phyloP scores from a whole-genome alignment of 92 coral and sea anemone species.

The Isaurus tuberculatus region DNA sequence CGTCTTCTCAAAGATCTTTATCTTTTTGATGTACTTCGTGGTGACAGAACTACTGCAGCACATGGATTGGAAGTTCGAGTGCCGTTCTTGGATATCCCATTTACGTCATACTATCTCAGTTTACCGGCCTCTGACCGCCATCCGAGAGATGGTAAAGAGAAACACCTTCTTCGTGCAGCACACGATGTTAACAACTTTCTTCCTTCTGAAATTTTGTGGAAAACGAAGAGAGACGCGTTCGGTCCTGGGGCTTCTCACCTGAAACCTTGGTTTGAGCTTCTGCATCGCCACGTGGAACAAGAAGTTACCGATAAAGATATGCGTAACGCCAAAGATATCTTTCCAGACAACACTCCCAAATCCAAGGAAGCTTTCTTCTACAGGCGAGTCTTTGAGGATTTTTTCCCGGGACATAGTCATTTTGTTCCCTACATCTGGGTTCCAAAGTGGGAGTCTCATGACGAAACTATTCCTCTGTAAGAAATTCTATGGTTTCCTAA shows the following conservation, averaged over 20 bases:
- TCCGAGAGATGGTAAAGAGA: slow-evolving; percentile 61
- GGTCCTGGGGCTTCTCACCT: slow-evolving; percentile 59
- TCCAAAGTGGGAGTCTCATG: slow-evolving; percentile 55
- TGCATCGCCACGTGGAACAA: slow-evolving; percentile 58
- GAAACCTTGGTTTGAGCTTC: slow-evolving; percentile 64
- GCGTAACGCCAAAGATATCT: slow-evolving; percentile 62
- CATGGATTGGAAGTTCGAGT: slow-evolving; percentile 63
- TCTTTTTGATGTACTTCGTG: slow-evolving; percentile 61
- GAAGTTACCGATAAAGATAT: slow-evolving; percentile 63
- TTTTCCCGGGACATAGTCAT: slow-evolving; percentile 67
- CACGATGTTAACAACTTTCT: slow-evolving; percentile 59
- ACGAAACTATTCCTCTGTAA: slow-evolving; percentile 25
- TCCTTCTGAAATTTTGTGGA: slow-evolving; percentile 73
- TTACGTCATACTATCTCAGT: slow-evolving; percentile 60
- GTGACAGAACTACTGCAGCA: slow-evolving; percentile 65
- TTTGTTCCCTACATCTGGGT: slow-evolving; percentile 67
- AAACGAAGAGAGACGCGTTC: slow-evolving; percentile 68
- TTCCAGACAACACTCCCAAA: slow-evolving; percentile 67
- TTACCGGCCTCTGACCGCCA: slow-evolving; percentile 60
- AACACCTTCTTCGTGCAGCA: slow-evolving; percentile 71
- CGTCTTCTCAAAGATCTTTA: slow-evolving; percentile 59
- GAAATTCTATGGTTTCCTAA: neutral
- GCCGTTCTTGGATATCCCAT: slow-evolving; percentile 59
- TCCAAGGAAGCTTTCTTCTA: slow-evolving; percentile 72
- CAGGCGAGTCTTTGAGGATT: slow-evolving; percentile 67